Evolutionary conservation across 2,113 vertebrate genomes (phyloP), one percentile per base, ranked within the genome.

Genomic region (Hemiprocne comata): DNA sequence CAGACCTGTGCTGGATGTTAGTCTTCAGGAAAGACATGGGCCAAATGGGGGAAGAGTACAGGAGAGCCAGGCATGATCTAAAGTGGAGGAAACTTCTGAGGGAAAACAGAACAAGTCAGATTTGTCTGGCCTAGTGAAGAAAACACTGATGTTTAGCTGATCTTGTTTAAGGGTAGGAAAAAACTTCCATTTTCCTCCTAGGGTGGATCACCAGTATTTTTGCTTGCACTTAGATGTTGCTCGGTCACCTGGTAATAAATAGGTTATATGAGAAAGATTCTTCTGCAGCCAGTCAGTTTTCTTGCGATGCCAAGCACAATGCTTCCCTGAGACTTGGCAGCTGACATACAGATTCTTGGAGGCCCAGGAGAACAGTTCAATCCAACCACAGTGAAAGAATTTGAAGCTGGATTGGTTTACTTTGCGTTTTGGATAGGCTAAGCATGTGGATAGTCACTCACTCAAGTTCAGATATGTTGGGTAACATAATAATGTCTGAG

Each of bases 1-100:
- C 28, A 67, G 65, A 64, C 7, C 17, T 0, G 0, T 74, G 42
- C 13, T 77, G 51, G 2, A 8, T n/a, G 5, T 50, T 81, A 46
- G 6, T 50, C 5, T 78, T 20, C 38, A 75, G 55, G 51, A 65
- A 74, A 74, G 28, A 19, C 7, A 31, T 11, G 4, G 17, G 3
- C 13, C 5, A 3, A 86, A 66, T 12, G 17, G 3, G 73, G 8
- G 18, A 46, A 33, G 10, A 81, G 46, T 71, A 16, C 24, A 38
- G 14, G 55, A 81, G 36, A 66, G 40, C 5, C 20, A 53, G 21
- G 7, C 73, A 66, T 33, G 1, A 61, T 65, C 14, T 50, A 8
- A 79, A 89, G 16, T 26, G 10, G 66, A 54, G 34, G 42, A 81
- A 84, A 54, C 42, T 61, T 31, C 23, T 42, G n/a, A 74, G 14